Evolutionary conservation across 2,888 invertebrate genomes (phyloP), one percentile per base, ranked within the genome.

Genomic region (Drosophila atroscutellata): DNA sequence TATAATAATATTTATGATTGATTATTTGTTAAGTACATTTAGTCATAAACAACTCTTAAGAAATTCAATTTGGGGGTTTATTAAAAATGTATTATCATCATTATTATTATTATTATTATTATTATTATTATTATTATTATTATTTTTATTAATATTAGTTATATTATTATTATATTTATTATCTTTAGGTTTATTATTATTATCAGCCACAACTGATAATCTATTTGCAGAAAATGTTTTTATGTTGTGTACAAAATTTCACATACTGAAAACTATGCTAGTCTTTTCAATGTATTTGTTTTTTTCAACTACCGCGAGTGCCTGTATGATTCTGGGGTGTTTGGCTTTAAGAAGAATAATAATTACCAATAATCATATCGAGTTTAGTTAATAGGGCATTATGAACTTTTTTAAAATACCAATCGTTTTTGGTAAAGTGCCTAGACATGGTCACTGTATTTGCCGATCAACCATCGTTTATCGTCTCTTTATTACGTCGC

Each of bases 331-430:
- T 39, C n/a, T 54, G 24, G 26, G n/a, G 18, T 51, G 20, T 57
- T n/a, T 52, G 15, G 72, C 51, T 54, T 51, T 81, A 55, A 63
- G 32, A 59, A 55, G 39, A 63, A 60, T 60, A 66, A 66, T 69
- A 59, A 56, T 64, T 62, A 74, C 59, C 65, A 66, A 78, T 55
- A 77, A 59, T 74, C 58, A 64, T 83, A 81, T 72, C 49, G 50
- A 76, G 58, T 71, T 68, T 73, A 73, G 58, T 77, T 74, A 32
- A 65, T 55, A 39, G 70, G 62, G 62, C 69, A 73, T 70, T 65
- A 45, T 65, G 59, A 65, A 68, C 65, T 45, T 24, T 67, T 88
- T 88, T 84, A 88, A 89, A 85, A 89, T 88, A 86, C 89, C 86
- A 83, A 83, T 72, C 45, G 77, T 63, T 60, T 72, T 60, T 62